Base-by-base conservation (phyloP, 2,113 vertebrate species). In the Silurus meridionalis region DNA sequence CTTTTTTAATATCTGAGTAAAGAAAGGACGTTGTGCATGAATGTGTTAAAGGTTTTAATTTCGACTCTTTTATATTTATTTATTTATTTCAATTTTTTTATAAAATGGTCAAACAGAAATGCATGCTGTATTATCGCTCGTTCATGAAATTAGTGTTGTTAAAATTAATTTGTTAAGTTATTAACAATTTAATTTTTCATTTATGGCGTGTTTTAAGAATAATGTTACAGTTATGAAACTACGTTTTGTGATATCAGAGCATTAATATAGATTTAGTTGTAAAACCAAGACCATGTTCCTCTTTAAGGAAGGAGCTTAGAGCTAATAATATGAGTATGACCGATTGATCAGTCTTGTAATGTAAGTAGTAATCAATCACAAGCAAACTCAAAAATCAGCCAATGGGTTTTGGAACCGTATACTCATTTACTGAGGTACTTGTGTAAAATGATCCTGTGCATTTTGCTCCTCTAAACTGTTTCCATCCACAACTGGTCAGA, bases 291-390 rank as follows among this genome's bases (percentile, higher is more conserved):
- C 52, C 61, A 52, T 58, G 21, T 28, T 78, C 66, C 72, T 17
- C 23, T 63, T 53, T 72, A 17, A 58, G 80, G 37, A 25, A 25
- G 21, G 52, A 23, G 72, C 37, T 28, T 50, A 82, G 8, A 78
- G 15, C 79, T 80, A 21, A 82, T n/a, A 69, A 17, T 53, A 71
- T 28, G 61, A 52, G 63, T 55, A 58, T 63, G 61, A 57, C 13
- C 0, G 23, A 89, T 77, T 78, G 80, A 89, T 90, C 84, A 50
- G 72, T 82, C 21, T 63, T 89, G 84, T 85, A 75, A 89, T 81
- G 80, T 23, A 69, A 66, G 50, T 79, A 14, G 19, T 5, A 25
- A 89, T 90, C 86, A 53, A 90, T 89, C 69, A 28, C 25, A 87
- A 78, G 55, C n/a, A 63, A 80, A 83, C 86, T 83, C 80, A 83